Base-by-base conservation (phyloP, 2,888 invertebrate genomes). In the Scaeva pyrastri region DNA sequence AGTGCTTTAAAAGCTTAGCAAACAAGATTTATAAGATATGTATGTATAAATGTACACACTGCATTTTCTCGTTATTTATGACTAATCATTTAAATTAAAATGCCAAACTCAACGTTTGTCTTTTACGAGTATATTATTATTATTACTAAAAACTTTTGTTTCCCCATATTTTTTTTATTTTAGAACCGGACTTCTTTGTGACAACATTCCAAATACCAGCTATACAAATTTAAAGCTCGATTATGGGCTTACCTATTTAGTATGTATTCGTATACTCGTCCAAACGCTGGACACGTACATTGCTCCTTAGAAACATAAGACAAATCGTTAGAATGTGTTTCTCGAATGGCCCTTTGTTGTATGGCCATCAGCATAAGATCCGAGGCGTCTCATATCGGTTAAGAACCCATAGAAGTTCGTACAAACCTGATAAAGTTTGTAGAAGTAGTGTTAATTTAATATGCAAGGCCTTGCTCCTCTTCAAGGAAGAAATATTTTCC, bases 401-500 rank as follows among this genome's bases (percentile, higher is more conserved):
- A 77, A 77, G 39, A 39, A 36, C 77, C 70, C 64, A 78, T 86
- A 71, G 73, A 56, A 56, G 23, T 66, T 52, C 16, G 39, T 68
- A 23, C 14, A 31, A 48, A 43, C 26, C 14, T 70, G 78, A 73
- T 74, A 43, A 45, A 77, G 76, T 71, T 43, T 64, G 19, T 16
- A 60, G 41, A 62, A 77, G 70, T 79, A 79, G 62, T 60, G 43
- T 64, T 56, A 45, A 66, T 82, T 86, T 74, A 70, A 70, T 86
- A 86, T 86, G 82, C 86, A 86, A 86, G 74, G 74, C 82, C 70
- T 71, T 52, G 55, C 50, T 71, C 36, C 50, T 64, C 68, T 74
- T 78, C 52, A 74, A 77, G 77, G 81, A 84, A 86, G 66, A 78
- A 82, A 78, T 82, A 82, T 86, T 86, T 81, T 86, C 86, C 82